A percentile compares a stretch with the other conserved stretches of the same genome.
These are phyloP conservation scores for Epinephelus malabaricus DNA, from an alignment of 2,797 vertebrate genomes.

Conservation along the genomic window DNA sequence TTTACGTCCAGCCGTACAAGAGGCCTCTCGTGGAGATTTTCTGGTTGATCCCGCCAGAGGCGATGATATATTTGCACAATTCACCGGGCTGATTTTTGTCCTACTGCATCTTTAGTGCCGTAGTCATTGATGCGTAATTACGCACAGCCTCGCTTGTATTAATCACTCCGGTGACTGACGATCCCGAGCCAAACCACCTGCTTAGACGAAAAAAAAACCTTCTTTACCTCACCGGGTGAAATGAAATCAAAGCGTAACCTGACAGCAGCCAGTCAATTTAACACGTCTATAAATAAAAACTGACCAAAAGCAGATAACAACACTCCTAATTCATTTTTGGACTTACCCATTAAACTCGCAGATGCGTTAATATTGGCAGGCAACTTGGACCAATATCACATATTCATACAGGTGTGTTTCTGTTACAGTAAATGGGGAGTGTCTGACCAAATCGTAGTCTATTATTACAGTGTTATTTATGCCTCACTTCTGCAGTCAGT, in stretches of 20 bases:
- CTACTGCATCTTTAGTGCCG: constrained; percentile 26
- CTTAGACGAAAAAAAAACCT: background rate
- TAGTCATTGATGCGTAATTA: constrained; percentile 70
- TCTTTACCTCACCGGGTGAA: background rate
- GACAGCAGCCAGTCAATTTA: background rate
- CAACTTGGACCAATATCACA: background rate
- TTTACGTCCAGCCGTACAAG: background rate
- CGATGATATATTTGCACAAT: constrained; percentile 13
- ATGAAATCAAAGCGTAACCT: background rate
- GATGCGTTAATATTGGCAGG: background rate
- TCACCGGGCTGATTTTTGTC: constrained; percentile 12
- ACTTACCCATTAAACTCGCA: background rate
- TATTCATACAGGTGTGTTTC: background rate
- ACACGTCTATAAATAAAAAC: background rate
- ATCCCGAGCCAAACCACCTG: constrained; percentile 51
- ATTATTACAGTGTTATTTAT: background rate
- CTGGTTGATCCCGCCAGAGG: constrained; percentile 12
- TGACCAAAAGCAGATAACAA: background rate
- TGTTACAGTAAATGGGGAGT: background rate
- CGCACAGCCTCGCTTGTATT: constrained; percentile 45
- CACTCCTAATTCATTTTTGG: background rate
- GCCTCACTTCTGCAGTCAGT: background rate
- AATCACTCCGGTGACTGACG: constrained; percentile 25
- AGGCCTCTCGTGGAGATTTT: background rate
- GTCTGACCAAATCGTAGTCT: background rate